Base-by-base conservation (phyloP, 2,113 vertebrate species). In the Kryptolebias marmoratus region DNA sequence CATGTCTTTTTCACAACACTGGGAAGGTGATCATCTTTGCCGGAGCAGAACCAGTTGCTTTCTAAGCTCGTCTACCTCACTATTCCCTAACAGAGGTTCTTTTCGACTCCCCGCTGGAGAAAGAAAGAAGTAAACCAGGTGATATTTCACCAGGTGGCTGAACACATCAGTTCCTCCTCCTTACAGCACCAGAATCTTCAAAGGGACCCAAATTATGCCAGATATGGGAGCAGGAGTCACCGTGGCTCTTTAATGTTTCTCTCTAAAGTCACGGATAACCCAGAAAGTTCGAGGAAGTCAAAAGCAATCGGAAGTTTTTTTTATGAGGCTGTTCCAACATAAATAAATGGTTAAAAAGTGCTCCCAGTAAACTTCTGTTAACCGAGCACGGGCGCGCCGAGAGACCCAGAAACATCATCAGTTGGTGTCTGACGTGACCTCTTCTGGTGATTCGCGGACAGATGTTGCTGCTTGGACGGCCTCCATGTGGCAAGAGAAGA, bases 371-470 rank as follows among this genome's bases (percentile, higher is more conserved):
- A 54, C 50, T 1, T 50, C 52, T 68, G 50, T 75, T 47, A 68
- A 56, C 14, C 49, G 45, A 64, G 50, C 49, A 57, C 69, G 74
- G 56, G 70, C 71, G 74, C 68, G 60, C 56, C 18, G 59, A 86
- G 72, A 64, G 87, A 75, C 72, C 85, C 80, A 70, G 84, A 84
- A 86, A 74, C 52, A 27, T 71, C 74, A 81, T 68, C 73, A 60
- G 59, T 80, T 75, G 81, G 83, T 61, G 64, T 49, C 66, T 13
- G 54, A 67, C 45, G 77, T 77, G 69, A 84, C 82, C 81, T 77
- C 68, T 87, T 68, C 73, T 81, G 86, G 82, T 84, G 72, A 85
- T 64, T 77, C 73, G 78, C 73, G 80, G 75, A 82, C 87, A 88
- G 83, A 90, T 88, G 86, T 68, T 86, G 71, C 74, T 69, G 85